Evolutionary conservation across 2,113 vertebrate genomes (phyloP).

Genomic region (Thamnophis sirtalis): DNA sequence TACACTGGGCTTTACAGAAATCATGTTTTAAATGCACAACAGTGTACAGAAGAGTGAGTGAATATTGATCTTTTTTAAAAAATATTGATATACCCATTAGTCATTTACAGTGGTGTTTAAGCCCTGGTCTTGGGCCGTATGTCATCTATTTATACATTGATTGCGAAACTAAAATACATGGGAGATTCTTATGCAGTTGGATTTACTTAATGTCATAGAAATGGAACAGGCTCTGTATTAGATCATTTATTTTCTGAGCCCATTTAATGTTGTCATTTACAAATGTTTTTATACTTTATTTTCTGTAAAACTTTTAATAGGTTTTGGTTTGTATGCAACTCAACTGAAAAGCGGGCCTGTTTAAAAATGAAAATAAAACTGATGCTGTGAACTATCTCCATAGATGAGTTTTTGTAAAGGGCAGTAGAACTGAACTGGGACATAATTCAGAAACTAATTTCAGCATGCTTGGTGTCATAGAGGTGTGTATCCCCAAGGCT

Average conservation of each 20-base stretch:
- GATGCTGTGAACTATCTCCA: neutral
- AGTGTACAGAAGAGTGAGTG: slow-evolving; percentile 2
- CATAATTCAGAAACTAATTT: slow-evolving; percentile 8
- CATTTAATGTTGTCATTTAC: neutral
- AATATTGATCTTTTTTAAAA: slow-evolving; percentile 22
- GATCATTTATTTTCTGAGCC: too few species aligned
- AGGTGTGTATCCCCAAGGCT: neutral
- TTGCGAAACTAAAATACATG: neutral
- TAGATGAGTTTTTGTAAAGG: neutral
- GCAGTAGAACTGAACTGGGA: neutral
- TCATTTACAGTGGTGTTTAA: slow-evolving; percentile 21
- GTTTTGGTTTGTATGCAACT: neutral
- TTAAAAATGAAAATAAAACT: neutral
- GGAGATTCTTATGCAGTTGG: neutral
- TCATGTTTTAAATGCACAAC: slow-evolving; percentile 14
- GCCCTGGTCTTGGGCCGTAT: neutral
- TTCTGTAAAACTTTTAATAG: neutral
- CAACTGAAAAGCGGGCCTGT: neutral
- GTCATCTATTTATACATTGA: neutral
- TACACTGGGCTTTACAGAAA: neutral
- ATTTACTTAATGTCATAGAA: neutral
- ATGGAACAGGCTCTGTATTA: neutral
- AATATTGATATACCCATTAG: slow-evolving; percentile 10
- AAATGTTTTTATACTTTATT: neutral
- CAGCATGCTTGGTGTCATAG: neutral